phyloP scores from a whole-genome alignment of 1,140 invertebrate species.

The Phymastichus coffea region DNA sequence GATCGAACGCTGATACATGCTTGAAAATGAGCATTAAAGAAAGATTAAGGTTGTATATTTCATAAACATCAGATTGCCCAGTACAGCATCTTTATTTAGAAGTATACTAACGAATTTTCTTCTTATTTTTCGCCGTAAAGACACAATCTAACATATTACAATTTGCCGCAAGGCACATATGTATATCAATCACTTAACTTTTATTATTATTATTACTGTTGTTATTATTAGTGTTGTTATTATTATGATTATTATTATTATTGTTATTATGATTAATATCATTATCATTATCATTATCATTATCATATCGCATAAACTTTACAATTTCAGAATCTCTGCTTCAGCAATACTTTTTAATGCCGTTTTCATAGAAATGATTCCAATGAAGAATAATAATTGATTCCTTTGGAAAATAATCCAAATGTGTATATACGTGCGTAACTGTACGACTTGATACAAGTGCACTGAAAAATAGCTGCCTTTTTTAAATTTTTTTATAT shows the following conservation, averaged over 20 bases:
- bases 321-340: too few relatives aligned
- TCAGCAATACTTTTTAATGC: too few relatives aligned
- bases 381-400: neutral
- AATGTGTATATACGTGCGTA: conserved; percentile 10
- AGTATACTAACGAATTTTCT: conserved; percentile 19
- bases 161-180: conserved; percentile 26
- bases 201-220: conserved; percentile 8
- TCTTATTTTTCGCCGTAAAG: conserved; percentile 14
- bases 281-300: too few relatives aligned
- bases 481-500: conserved; percentile 16
- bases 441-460: conserved; percentile 19
- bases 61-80: conserved; percentile 35
- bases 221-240: too few relatives aligned
- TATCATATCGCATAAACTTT: neutral
- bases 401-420: too few relatives aligned
- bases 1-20: conserved; percentile 22
- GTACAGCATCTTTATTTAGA: conserved; percentile 30
- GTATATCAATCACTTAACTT: conserved; percentile 25
- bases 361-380: neutral
- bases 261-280: too few relatives aligned
- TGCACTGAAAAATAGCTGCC: conserved; percentile 25
- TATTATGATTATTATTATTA: too few relatives aligned
- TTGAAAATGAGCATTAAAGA: conserved; percentile 26
- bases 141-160: conserved; percentile 23
- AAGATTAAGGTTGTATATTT: conserved; percentile 19